Base-by-base conservation (phyloP, 2,888 invertebrate species). In the Tetanocera ferruginea region DNA sequence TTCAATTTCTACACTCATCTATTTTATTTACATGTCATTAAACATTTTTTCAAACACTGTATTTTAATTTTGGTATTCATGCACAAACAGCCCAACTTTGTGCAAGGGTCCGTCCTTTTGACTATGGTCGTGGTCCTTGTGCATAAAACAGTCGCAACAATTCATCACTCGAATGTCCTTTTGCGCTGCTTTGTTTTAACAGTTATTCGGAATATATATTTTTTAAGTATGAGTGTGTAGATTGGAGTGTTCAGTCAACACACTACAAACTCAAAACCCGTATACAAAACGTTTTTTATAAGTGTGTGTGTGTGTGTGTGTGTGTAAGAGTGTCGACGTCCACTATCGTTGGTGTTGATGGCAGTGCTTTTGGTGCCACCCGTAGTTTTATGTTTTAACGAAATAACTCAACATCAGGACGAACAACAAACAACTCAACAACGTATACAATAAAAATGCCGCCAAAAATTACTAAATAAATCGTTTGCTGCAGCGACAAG, bases 11-110 rank as follows among this genome's bases (percentile, higher is more conserved):
- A 52, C 66, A 31, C 66, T 34, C 64, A 66, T 75, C 51, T 19
- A 52, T 74, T 85, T 84, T 86, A 88, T 88, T 89, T 89, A 88
- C 88, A 88, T 88, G 86, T 87, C 88, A 89, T 88, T 89, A 85
- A 87, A 87, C 88, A 83, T 83, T 78, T 83, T 77, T 79, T 66
- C 31, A 66, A n/a, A 51, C 51, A 28, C 69, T 34, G 49, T 31
- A 9, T 19, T 19, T 19, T 23, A 51, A 34, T 69, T 69, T 69
- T 6, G 28, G 23, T 69, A 49, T 66, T n/a, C 34, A 19, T 37
- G 14, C 43, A 19, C 9, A 14, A 37, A 23, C 17, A n/a, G 3
- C 37, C 19, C 3, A 66, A 31, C 66, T 17, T 55, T 23, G 5
- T 2, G 9, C 66, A 62, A 55, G 23, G 23, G 11, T 31, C 62